Evolutionary conservation across 2,888 invertebrate species (phyloP), one percentile per base, ranked within the genome.

Genomic region (Brenthis daphne): DNA sequence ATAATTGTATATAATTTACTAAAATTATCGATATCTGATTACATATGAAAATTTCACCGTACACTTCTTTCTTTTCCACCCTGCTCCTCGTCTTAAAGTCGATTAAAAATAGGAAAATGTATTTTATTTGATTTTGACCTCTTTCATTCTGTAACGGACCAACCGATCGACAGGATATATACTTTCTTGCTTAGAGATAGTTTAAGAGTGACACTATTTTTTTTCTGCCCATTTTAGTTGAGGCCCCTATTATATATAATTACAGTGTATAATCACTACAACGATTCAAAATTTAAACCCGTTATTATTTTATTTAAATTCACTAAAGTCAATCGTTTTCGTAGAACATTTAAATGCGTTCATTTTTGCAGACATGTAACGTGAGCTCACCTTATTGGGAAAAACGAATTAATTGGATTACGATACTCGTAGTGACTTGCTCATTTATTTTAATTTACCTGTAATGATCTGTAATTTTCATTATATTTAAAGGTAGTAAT

Each of bases 361-460:
- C 43, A 50, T 65, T 63, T 63, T 63, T 54, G 54, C 54, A 63
- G 51, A 61, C 51, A 14, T 50, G 51, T 16, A 37, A 8, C 33
- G 14, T 29, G 13, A 57, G 20, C 33, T 61, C 5, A 4, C 54
- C 66, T 13, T 33, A 55, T 48, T 55, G 47, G 29, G 60, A 66
- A 66, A 65, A 66, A 14, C 29, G 20, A 66, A 58, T 3, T 37
- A 29, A 60, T 20, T 48, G 33, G 14, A 50, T 50, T 37, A 58
- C 58, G 16, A 47, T 29, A 51, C 50, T n/a, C n/a, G 16, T 51
- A 61, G 12, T 13, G 12, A 50, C 29, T 48, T 47, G 29, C 6
- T 53, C 16, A 55, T 60, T 61, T 51, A 33, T 16, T n/a, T n/a
- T 16, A 61, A 51, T 61, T 51, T 33, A 33, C 51, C 5, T 6